Percentiles rank a stretch among this genome's conserved stretches.
Conservation (phyloP, 2,113 vertebrate genomes). For the Esox niger region DNA sequence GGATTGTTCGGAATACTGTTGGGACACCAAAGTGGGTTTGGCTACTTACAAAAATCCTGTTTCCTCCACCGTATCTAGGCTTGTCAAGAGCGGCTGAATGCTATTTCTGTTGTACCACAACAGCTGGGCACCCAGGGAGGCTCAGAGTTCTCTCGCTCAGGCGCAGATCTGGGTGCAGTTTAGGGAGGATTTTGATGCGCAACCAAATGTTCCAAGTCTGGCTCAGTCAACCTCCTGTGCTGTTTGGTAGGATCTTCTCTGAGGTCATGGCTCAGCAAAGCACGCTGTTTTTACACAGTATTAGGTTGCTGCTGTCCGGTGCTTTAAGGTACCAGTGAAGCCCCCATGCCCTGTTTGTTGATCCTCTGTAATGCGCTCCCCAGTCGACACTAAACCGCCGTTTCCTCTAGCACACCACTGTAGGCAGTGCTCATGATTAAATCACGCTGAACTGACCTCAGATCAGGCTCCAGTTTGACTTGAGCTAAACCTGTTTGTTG, state of each 20-base stretch:
- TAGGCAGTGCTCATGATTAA: neutral
- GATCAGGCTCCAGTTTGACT: neutral
- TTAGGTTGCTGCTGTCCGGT: neutral
- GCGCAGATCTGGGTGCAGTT: too few relatives aligned
- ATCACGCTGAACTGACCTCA: neutral
- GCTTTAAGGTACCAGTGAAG: neutral
- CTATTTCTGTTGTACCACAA: constrained; percentile 6
- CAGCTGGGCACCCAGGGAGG: neutral
- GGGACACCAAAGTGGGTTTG: constrained; percentile 14
- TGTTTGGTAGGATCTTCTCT: neutral
- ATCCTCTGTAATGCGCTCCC: neutral
- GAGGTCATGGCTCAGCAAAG: neutral
- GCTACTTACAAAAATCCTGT: constrained; percentile 5
- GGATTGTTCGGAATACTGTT: constrained; percentile 7
- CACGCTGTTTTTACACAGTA: neutral
- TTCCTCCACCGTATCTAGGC: neutral
- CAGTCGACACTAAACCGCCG: neutral
- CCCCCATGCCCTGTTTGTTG: neutral
- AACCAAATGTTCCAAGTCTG: neutral
- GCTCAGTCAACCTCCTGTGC: neutral
- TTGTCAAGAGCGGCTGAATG: constrained; percentile 8
- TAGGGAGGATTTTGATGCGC: too few relatives aligned
- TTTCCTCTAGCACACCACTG: neutral
- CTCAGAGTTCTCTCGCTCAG: neutral
- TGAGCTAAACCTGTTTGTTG: neutral